These are phyloP conservation scores for Callocephalon fimbriatum DNA, from an alignment of 2,113 vertebrate genomes.

Conservation along the genomic window DNA sequence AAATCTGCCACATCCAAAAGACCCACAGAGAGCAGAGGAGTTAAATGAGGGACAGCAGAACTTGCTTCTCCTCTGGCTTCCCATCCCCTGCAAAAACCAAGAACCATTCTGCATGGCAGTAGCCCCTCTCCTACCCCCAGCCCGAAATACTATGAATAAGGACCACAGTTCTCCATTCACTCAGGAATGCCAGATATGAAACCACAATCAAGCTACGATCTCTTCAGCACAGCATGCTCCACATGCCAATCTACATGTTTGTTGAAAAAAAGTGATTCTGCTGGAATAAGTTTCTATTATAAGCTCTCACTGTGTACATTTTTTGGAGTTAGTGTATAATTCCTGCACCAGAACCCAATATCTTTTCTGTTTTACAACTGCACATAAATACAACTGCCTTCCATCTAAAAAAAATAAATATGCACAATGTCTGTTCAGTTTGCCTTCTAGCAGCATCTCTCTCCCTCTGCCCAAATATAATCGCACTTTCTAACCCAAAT, in stretches of 20 bases:
- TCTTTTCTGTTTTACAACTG: conserved; percentile 70
- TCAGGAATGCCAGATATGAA: conserved; percentile 74
- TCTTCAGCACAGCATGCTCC: conserved; percentile 70
- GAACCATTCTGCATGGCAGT: neutral
- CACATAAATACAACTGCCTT: conserved; percentile 66
- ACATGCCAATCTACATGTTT: conserved; percentile 64
- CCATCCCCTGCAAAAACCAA: neutral
- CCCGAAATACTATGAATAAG: conserved; percentile 51
- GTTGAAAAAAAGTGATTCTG: conserved; percentile 61
- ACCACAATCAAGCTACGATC: conserved; percentile 73
- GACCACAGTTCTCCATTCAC: conserved; percentile 60
- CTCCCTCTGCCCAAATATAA: conserved; percentile 41
- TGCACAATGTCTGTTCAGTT: conserved; percentile 63
- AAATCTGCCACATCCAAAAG: neutral
- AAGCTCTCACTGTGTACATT: conserved; percentile 57
- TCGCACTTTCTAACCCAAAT: conserved; percentile 24
- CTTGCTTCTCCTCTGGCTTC: neutral
- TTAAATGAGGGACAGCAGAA: neutral
- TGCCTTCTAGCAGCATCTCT: conserved; percentile 55
- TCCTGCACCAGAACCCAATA: conserved; percentile 61
- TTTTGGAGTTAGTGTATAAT: conserved; percentile 65
- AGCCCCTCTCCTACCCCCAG: neutral
- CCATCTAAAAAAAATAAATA: conserved; percentile 61
- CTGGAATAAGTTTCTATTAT: conserved; percentile 69
- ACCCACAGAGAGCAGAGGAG: neutral